Percentiles rank a stretch among this genome's conserved stretches.
These are phyloP conservation scores for Cataglyphis rosenhaueri DNA, from an alignment of 2,888 invertebrate genomes.

Conservation along the genomic window DNA sequence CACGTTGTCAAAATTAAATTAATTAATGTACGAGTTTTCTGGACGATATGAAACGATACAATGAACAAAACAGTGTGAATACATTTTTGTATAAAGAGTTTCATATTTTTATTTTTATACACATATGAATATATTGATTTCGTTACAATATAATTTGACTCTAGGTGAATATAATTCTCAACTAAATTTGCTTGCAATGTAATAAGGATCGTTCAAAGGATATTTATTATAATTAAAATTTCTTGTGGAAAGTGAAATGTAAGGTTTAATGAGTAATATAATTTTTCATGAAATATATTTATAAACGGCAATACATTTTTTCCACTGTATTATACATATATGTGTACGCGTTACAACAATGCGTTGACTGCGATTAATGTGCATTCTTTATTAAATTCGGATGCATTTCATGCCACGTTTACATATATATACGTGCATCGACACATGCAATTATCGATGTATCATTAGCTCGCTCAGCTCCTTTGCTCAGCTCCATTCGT, in stretches of 20 bases:
- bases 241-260: background rate
- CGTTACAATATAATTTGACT: background rate
- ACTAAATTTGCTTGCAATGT: background rate
- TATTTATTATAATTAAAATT: background rate
- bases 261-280: background rate
- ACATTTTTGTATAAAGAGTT: background rate
- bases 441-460: background rate
- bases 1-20: background rate
- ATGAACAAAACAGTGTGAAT: background rate
- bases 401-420: background rate
- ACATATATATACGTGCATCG: background rate
- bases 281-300: background rate
- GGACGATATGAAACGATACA: background rate
- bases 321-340: too few relatives aligned
- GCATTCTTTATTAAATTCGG: background rate
- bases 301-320: background rate
- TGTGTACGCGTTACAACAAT: background rate
- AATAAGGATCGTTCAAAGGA: background rate
- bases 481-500: conserved; percentile 5
- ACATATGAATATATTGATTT: background rate
- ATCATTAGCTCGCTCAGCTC: background rate
- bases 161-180: background rate
- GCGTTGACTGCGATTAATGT: background rate
- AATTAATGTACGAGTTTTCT: background rate
- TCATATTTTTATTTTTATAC: background rate